phyloP scores from a whole-genome alignment of 2,888 invertebrate species.

The Syritta pipiens region DNA sequence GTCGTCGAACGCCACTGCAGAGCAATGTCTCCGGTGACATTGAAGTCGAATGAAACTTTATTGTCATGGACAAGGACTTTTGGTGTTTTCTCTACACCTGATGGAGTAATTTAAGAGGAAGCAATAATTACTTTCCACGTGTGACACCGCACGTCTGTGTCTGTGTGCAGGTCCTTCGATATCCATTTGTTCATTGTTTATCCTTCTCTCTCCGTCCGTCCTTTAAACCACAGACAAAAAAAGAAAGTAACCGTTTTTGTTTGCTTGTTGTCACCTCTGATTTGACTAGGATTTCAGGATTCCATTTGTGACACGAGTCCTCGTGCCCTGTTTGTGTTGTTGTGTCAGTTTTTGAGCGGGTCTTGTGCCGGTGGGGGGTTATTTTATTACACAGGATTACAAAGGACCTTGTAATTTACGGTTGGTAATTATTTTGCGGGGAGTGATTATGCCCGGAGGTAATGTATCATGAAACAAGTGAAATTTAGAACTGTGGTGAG shows the following conservation, averaged over 20 bases:
- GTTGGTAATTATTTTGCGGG: conserved; percentile 22
- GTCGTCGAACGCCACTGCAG: not conserved
- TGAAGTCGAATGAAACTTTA: conserved; percentile 36
- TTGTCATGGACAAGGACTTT: conserved; percentile 45
- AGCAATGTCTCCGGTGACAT: conserved; percentile 36
- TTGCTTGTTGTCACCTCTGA: conserved; percentile 22
- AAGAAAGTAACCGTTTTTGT: no score
- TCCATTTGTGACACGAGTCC: conserved; percentile 21
- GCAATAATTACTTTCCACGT: conserved; percentile 53
- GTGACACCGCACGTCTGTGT: not conserved
- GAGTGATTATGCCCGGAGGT: conserved; percentile 14
- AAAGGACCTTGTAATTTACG: no score
- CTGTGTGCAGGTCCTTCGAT: conserved; percentile 16
- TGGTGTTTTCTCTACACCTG: conserved; percentile 17
- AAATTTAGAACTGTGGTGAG: no score
- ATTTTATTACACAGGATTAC: not conserved
- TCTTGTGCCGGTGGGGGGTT: no score
- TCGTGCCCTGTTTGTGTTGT: not conserved
- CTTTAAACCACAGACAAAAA: no score
- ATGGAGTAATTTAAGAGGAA: conserved; percentile 46
- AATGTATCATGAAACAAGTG: conserved; percentile 9
- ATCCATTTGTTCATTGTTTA: conserved; percentile 19
- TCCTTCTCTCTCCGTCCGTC: no score
- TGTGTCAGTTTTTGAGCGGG: not conserved
- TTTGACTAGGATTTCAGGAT: conserved; percentile 38